phyloP scores from a whole-genome alignment of 2,113 vertebrate species.

The Numenius arquata region DNA sequence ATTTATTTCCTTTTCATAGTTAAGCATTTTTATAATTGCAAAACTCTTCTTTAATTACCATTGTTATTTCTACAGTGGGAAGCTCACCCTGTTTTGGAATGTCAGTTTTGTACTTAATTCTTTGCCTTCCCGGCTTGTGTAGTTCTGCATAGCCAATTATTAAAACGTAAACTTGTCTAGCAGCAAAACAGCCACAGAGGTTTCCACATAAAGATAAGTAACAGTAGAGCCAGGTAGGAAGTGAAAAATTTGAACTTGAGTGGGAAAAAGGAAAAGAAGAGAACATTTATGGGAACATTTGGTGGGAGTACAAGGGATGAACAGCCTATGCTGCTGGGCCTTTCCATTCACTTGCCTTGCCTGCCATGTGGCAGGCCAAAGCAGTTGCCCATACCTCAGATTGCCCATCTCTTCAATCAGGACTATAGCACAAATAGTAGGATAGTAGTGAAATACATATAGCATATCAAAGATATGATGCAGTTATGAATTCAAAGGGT shows the following conservation, averaged over 20 bases:
- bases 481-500: neutral
- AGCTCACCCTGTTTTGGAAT: conserved; percentile 11
- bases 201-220: neutral
- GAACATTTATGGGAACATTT: neutral
- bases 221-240: neutral
- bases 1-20: neutral
- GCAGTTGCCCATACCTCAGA: neutral
- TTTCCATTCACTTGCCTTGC: neutral
- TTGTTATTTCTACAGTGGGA: conserved; percentile 11
- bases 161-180: neutral
- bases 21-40: conserved; percentile 8
- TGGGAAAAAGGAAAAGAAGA: neutral
- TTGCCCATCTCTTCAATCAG: neutral
- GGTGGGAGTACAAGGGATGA: neutral
- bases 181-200: neutral
- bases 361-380: neutral
- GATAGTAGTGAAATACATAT: neutral
- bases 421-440: neutral
- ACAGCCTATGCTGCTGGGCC: neutral
- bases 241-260: neutral
- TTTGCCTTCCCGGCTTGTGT: neutral
- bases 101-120: neutral
- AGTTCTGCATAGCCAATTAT: neutral
- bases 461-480: neutral
- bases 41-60: conserved; percentile 21